Conservation (phyloP, 2,888 invertebrate species). For the Vanessa cardui region DNA sequence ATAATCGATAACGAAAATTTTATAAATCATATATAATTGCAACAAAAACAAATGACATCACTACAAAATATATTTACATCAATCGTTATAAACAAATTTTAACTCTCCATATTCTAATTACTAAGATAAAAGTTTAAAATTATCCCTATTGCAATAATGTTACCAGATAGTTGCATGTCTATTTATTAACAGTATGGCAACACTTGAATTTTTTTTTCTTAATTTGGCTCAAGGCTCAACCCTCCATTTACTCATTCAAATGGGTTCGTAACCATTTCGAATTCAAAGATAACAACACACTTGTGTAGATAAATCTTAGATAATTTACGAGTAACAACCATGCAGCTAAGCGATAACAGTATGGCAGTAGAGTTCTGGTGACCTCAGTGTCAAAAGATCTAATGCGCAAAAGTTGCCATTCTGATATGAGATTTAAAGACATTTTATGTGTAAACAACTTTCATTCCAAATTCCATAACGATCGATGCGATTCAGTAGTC, state of each 20-base stretch:
- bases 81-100: constrained; percentile 37
- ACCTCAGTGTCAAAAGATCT: not conserved
- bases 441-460: not conserved
- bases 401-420: not conserved
- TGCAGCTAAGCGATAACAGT: not conserved
- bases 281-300: no score
- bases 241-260: no score
- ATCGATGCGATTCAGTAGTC: no score
- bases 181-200: not conserved
- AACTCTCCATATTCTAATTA: constrained; percentile 16
- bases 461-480: no score
- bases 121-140: constrained; percentile 5
- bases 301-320: no score
- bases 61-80: constrained; percentile 44
- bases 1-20: constrained; percentile 39
- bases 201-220: no score
- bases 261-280: no score
- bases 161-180: not conserved
- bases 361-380: not conserved
- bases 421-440: not conserved
- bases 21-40: constrained; percentile 46
- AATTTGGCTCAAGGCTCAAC: no score
- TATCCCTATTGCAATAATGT: not conserved
- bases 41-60: constrained; percentile 48
- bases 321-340: no score